Conservation (phyloP, 2,113 vertebrate genomes). For the Vombatus ursinus region DNA sequence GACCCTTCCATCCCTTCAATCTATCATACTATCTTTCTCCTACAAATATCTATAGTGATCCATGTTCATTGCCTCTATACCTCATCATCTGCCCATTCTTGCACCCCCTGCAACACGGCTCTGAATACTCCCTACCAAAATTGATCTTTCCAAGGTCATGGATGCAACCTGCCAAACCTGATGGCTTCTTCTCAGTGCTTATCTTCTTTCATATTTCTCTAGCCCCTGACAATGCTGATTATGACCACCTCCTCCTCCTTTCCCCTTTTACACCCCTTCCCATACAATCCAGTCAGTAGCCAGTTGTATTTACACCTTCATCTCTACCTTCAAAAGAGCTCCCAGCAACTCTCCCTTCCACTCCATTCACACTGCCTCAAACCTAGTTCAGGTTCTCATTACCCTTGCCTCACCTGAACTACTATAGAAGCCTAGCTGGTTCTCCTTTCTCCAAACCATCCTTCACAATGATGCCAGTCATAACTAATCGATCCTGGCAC, state of each 20-base stretch:
- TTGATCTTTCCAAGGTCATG: background rate
- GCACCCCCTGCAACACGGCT: too few relatives aligned
- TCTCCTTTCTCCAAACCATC: slow-evolving; percentile 5
- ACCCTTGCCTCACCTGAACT: background rate
- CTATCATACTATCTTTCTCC: background rate
- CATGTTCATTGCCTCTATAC: background rate
- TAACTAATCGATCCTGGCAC: background rate
- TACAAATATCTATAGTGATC: background rate
- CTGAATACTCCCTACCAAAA: too few relatives aligned
- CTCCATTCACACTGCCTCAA: background rate
- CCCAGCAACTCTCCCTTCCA: background rate
- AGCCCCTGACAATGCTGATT: background rate
- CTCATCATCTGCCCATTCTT: too few relatives aligned
- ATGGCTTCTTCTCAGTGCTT: background rate
- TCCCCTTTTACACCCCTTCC: background rate
- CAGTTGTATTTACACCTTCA: background rate
- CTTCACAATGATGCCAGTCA: background rate
- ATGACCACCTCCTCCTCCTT: background rate
- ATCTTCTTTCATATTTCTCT: background rate
- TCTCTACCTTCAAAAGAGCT: background rate
- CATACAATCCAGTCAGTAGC: background rate
- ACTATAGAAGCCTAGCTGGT: background rate
- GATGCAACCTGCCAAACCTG: background rate
- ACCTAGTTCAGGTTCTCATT: background rate
- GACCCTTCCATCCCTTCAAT: background rate